A percentile compares a stretch with the other conserved stretches of the same genome.
Conservation (phyloP, 1,140 invertebrate genomes). For the Periplaneta americana region DNA sequence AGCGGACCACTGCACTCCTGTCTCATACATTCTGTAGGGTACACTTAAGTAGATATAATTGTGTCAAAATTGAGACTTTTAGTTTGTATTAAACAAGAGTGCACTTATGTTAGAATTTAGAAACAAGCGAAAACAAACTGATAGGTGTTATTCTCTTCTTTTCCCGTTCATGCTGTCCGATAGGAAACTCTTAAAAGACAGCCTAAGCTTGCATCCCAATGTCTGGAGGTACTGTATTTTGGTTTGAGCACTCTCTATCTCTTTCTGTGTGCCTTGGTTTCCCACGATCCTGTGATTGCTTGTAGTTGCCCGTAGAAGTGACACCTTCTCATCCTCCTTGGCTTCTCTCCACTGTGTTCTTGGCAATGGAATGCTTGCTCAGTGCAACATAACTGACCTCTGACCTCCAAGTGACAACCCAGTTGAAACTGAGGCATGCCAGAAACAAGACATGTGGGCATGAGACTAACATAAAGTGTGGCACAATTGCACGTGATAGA, state of each 20-base stretch:
- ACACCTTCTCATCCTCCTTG: not conserved
- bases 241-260: conserved; percentile 16
- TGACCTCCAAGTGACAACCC: not conserved
- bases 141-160: conserved; percentile 28
- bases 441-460: not conserved
- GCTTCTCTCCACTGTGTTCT: not conserved
- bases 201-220: conserved; percentile 33
- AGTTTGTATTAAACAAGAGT: not conserved
- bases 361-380: not conserved
- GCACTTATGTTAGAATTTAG: not conserved
- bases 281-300: not conserved
- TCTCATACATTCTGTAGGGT: not conserved
- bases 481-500: not conserved
- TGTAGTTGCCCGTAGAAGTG: conserved; percentile 3
- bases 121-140: conserved; percentile 3
- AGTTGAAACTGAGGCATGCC: not conserved
- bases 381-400: not conserved
- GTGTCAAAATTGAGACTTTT: not conserved
- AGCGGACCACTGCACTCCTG: not conserved
- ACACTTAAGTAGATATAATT: not conserved
- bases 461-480: not conserved
- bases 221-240: conserved; percentile 33
- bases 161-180: conserved; percentile 25
- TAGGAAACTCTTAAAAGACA: conserved; percentile 34
- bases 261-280: conserved; percentile 1